phyloP scores from a whole-genome alignment of 1,140 invertebrate genomes.

The Drosophila sulfurigaster region DNA sequence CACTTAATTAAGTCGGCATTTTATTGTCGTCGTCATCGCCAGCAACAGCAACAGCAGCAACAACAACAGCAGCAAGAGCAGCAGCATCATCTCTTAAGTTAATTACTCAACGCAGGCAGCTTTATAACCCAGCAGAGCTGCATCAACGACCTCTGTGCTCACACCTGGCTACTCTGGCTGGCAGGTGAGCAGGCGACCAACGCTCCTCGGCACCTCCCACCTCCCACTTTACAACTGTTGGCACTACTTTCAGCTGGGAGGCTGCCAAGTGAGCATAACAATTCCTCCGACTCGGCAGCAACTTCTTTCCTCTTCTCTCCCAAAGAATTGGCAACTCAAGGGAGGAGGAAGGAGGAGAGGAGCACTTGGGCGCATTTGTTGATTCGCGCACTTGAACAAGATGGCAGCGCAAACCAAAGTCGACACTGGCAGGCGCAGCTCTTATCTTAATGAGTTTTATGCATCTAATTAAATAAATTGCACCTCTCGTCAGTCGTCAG shows the following conservation, averaged over 20 bases:
- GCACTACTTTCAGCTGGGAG: constrained; percentile 61
- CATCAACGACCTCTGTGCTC: background rate
- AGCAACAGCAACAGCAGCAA: background rate
- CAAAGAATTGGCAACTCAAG: background rate
- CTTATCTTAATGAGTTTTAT: constrained; percentile 84
- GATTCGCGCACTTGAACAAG: constrained; percentile 78
- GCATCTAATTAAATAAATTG: constrained; percentile 84
- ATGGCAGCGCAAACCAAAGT: constrained; percentile 37
- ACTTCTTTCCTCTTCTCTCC: constrained; percentile 15
- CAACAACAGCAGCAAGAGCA: background rate
- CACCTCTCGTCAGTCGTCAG: constrained; percentile 56
- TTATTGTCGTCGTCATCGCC: constrained; percentile 68
- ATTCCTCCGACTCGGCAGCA: constrained; percentile 58
- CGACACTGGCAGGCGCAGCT: constrained; percentile 48
- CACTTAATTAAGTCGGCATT: constrained; percentile 80
- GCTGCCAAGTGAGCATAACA: constrained; percentile 80
- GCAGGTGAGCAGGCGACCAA: no score
- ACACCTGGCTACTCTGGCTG: constrained; percentile 1
- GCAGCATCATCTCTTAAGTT: constrained; percentile 70
- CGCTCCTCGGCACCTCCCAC: constrained; percentile 3
- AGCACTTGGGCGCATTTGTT: constrained; percentile 81
- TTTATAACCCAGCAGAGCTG: constrained; percentile 16
- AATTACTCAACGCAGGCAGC: constrained; percentile 63
- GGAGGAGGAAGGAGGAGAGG: background rate
- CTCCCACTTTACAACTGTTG: constrained; percentile 27